Evolutionary conservation across 2,797 vertebrate species (phyloP).

Genomic region (Malacoctenus gilli): DNA sequence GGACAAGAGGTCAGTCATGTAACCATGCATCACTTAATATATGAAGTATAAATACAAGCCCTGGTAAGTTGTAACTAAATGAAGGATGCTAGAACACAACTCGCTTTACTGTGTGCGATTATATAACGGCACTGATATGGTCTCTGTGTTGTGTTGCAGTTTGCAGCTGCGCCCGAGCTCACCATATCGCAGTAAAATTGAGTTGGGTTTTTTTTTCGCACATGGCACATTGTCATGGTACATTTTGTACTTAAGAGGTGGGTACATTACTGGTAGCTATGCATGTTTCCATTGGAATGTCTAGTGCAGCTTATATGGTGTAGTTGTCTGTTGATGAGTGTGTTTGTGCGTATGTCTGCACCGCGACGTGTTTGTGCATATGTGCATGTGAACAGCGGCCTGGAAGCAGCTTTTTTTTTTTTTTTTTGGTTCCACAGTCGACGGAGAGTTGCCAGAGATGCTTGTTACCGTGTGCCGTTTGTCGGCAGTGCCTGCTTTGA

Average conservation of each 20-base stretch:
- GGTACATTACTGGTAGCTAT: constrained; percentile 67
- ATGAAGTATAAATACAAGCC: constrained; percentile 73
- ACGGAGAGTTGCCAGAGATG: constrained; percentile 47
- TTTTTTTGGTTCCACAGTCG: constrained; percentile 52
- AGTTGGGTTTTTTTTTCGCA: constrained; percentile 29
- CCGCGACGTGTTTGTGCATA: constrained; percentile 39
- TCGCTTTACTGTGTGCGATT: constrained; percentile 59
- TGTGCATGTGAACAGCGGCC: constrained; percentile 45
- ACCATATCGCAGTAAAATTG: constrained; percentile 42
- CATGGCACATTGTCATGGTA: constrained; percentile 48
- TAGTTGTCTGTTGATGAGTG: constrained; percentile 43
- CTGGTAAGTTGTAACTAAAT: constrained; percentile 62
- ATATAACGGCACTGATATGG: constrained; percentile 42
- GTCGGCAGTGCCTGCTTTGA: constrained; percentile 34
- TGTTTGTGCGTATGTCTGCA: constrained; percentile 40
- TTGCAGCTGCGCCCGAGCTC: constrained; percentile 42
- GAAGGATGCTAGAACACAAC: constrained; percentile 76
- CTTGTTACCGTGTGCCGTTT: constrained; percentile 73
- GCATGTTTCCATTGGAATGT: constrained; percentile 67
- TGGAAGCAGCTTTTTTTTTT: too few species aligned
- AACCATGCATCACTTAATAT: constrained; percentile 68
- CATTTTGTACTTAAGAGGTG: constrained; percentile 57
- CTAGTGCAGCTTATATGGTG: constrained; percentile 69
- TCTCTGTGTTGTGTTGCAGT: constrained; percentile 47
- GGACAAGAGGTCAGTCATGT: constrained; percentile 78